Evolutionary conservation across 2,113 vertebrate genomes (phyloP), one percentile per base, ranked within the genome.

Genomic region (Oreocharis arfaki): DNA sequence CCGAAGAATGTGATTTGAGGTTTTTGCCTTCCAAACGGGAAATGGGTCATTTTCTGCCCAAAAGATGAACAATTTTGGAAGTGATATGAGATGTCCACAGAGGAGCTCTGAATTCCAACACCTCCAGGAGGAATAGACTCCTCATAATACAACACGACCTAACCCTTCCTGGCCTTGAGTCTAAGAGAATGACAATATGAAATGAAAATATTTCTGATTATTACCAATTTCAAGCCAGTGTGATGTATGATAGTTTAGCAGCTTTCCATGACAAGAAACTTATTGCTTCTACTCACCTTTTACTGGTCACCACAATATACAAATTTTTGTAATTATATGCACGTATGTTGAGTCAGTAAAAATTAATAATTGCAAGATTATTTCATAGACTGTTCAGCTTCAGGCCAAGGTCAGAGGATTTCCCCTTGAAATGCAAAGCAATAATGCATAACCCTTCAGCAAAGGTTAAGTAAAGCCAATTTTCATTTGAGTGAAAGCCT

Each of bases 381-480:
- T 87, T 94, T 75, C 37, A n/a, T 49, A 63, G 61, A 46, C 21
- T 53, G 7, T 13, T 79, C 41, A 76, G 42, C 93, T 47, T 26
- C 65, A 1, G 47, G 13, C 16, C 39, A 88, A 41, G 56, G 69
- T 82, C 79, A 63, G 76, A 84, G 39, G 70, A 94, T 89, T 89
- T 93, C 37, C 35, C 19, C 32, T 60, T 57, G 49, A 96, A 84
- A 92, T 28, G 37, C 32, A 74, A 93, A 83, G 64, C 60, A 88
- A 68, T 92, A 91, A 84, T 33, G 37, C 32, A 52, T 50, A 78
- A 76, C 49, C 79, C 68, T 84, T 93, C 50, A 95, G 47, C 61
- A 96, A 94, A 80, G 60, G 64, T 94, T 93, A 97, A 83, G 57
- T 26, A 96, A 96, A 80, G 68, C 63, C 82, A 84, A 74, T 71